Percentiles rank a stretch among this genome's conserved stretches.
Conservation (phyloP, 2,797 vertebrate species). For the Tauraco hartlaubi region DNA sequence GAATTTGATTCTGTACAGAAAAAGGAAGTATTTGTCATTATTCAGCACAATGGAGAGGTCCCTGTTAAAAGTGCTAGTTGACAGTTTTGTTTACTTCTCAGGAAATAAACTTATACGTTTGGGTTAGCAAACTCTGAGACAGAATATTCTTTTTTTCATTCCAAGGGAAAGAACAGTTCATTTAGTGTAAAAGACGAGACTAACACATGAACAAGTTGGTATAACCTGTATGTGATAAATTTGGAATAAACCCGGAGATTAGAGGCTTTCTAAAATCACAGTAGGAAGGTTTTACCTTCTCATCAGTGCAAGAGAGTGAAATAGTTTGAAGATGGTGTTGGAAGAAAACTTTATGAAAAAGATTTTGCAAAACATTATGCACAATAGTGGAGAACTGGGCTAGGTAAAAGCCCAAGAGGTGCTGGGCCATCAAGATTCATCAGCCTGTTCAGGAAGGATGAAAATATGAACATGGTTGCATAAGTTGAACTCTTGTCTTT, state of each 20-base stretch:
- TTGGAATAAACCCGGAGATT: not conserved
- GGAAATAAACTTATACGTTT: not conserved
- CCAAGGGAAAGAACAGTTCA: not conserved
- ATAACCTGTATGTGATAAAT: not conserved
- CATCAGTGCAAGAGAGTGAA: not conserved
- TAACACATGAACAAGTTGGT: not conserved
- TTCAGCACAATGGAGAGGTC: not conserved
- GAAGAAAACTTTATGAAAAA: not conserved
- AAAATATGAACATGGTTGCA: not conserved
- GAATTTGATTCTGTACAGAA: not conserved
- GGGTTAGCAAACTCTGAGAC: not conserved
- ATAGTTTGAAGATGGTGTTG: not conserved
- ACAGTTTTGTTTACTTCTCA: not conserved
- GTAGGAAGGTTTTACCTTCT: not conserved
- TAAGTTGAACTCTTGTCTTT: not conserved
- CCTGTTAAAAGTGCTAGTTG: not conserved
- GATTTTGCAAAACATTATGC: rapidly evolving
- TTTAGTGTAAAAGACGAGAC: not conserved
- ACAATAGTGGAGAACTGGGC: not conserved
- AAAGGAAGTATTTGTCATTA: not conserved
- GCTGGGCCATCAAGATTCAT: not conserved
- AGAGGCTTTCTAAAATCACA: not conserved
- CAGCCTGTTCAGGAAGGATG: not conserved
- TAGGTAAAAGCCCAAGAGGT: not conserved
- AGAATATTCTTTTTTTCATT: not conserved